phyloP scores from a whole-genome alignment of 2,113 vertebrate species.

The Scomber scombrus region DNA sequence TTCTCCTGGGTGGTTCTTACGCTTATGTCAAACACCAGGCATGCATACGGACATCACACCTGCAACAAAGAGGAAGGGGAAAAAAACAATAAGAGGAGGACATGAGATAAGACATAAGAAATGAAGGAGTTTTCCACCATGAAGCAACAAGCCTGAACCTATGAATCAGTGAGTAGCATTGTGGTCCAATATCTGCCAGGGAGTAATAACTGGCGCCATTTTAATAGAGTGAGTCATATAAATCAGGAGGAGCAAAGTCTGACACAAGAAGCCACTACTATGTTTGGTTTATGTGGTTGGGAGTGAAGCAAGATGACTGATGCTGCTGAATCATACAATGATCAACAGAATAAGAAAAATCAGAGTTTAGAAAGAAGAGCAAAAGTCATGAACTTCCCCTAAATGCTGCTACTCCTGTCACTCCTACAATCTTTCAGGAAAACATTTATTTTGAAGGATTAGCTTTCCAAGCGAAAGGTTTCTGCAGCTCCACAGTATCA shows the following conservation, averaged over 20 bases:
- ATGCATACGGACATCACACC: slow-evolving; percentile 90
- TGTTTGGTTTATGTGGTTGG: slow-evolving; percentile 3
- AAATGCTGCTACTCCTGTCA: not conserved
- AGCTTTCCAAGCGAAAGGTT: not conserved
- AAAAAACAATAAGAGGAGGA: not conserved
- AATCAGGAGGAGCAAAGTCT: slow-evolving; percentile 31
- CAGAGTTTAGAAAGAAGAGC: not conserved
- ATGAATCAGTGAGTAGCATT: not conserved
- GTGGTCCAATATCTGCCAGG: not conserved
- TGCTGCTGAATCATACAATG: not conserved
- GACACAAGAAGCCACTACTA: slow-evolving; percentile 2
- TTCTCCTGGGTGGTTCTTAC: slow-evolving; percentile 90
- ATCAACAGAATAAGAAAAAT: not conserved
- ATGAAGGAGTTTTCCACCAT: not conserved
- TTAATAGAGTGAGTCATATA: not conserved
- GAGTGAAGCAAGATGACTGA: not conserved
- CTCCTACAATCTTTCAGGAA: slow-evolving; percentile 16
- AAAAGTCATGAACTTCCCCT: not conserved
- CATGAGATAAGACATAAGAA: not conserved
- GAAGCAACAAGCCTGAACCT: not conserved
- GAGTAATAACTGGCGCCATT: not conserved
- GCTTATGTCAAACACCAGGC: slow-evolving; percentile 86
- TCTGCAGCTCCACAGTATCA: slow-evolving; percentile 2
- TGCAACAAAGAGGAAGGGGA: slow-evolving; percentile 63
- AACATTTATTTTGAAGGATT: not conserved